These are phyloP conservation scores for Laspeyria flexula DNA, from an alignment of 2,888 invertebrate species.

Conservation along the genomic window DNA sequence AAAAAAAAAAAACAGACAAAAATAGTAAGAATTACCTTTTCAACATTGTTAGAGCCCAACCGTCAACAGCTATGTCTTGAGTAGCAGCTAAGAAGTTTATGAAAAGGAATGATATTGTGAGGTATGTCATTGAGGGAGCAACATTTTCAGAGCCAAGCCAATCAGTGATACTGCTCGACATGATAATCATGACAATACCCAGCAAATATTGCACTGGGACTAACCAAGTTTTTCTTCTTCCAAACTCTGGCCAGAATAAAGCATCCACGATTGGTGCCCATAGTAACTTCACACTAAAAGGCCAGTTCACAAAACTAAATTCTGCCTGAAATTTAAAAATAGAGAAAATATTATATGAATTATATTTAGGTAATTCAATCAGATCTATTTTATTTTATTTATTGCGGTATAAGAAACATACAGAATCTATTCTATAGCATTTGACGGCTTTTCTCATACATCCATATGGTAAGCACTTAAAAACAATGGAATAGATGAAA, in stretches of 20 bases:
- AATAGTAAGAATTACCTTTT: too few species aligned
- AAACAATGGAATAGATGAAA: too few species aligned
- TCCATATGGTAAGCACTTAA: too few species aligned
- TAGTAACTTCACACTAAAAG: slow-evolving; percentile 95
- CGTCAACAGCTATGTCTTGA: slow-evolving; percentile 99
- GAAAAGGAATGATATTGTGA: slow-evolving; percentile 95
- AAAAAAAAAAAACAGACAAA: too few species aligned
- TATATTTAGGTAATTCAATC: too few species aligned
- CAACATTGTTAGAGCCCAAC: slow-evolving; percentile 99
- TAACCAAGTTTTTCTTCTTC: slow-evolving; percentile 97
- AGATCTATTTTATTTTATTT: too few species aligned
- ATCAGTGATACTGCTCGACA: slow-evolving; percentile 91
- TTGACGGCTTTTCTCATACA: too few species aligned
- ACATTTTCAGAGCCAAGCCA: slow-evolving; percentile 90
- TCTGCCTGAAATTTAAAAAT: slow-evolving; percentile 88
- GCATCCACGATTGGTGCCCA: slow-evolving; percentile 99
- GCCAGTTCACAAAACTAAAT: slow-evolving; percentile 98
- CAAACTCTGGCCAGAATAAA: slow-evolving; percentile 92
- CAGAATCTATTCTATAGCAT: too few species aligned
- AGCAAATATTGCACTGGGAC: slow-evolving; percentile 97
- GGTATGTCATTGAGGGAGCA: slow-evolving; percentile 89
- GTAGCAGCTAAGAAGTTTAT: slow-evolving; percentile 99
- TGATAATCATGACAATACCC: slow-evolving; percentile 94
- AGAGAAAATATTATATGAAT: background rate
- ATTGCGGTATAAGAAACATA: too few species aligned